Evolutionary conservation across 1,140 invertebrate genomes (phyloP).

Genomic region (Diorhabda sublineata): DNA sequence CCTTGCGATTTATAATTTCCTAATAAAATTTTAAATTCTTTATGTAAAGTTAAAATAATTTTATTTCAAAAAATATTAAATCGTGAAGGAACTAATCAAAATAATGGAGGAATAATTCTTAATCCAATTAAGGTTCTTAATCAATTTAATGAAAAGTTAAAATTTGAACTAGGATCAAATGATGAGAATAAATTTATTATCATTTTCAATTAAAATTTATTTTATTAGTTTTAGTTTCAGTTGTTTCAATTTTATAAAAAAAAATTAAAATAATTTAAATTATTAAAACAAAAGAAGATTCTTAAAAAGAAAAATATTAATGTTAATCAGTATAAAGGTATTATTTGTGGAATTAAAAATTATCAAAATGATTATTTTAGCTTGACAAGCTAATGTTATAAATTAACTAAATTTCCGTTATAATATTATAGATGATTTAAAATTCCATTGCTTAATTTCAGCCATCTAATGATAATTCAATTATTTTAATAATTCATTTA

Average conservation of each 20-base stretch:
- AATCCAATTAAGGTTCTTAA: constrained; percentile 49
- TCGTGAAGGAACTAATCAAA: constrained; percentile 52
- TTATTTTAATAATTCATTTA: constrained; percentile 53
- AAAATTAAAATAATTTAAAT: constrained; percentile 49
- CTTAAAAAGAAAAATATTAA: constrained; percentile 51
- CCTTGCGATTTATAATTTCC: constrained; percentile 44
- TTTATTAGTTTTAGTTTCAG: constrained; percentile 40
- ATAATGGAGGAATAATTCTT: constrained; percentile 46
- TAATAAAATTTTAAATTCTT: constrained; percentile 53
- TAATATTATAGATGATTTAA: constrained; percentile 51
- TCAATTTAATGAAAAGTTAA: constrained; percentile 54
- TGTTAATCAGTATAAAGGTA: constrained; percentile 50
- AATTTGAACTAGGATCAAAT: constrained; percentile 51
- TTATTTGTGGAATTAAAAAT: constrained; percentile 56
- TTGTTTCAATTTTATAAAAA: constrained; percentile 32
- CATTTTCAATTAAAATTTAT: constrained; percentile 50
- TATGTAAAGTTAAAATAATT: constrained; percentile 48
- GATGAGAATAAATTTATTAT: constrained; percentile 56
- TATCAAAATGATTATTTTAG: constrained; percentile 53
- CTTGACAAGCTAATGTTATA: constrained; percentile 56
- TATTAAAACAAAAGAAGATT: constrained; percentile 51
- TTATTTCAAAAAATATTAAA: constrained; percentile 48
- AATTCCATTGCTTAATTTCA: constrained; percentile 59
- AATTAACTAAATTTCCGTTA: constrained; percentile 47
- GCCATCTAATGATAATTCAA: constrained; percentile 56